Evolutionary conservation across 2,888 invertebrate genomes (phyloP).

Genomic region (Dynastes grantii): DNA sequence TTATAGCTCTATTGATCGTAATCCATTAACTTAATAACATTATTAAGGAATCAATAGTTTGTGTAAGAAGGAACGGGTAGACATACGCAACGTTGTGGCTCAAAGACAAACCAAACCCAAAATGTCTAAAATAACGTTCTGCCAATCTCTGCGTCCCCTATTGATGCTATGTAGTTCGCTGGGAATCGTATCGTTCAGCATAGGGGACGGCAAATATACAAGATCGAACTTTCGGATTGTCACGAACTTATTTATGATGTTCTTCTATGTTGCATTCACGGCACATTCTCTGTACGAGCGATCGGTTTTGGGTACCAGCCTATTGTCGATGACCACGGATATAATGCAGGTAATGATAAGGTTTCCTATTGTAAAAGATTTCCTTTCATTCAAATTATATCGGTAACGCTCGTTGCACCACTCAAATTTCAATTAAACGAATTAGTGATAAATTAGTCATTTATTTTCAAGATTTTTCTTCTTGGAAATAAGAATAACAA

Average conservation of each 20-base stretch:
- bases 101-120: background rate
- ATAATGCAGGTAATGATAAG: constrained; percentile 43
- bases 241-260: constrained; percentile 38
- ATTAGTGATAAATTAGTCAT: too few relatives aligned
- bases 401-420: too few relatives aligned
- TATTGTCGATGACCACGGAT: constrained; percentile 49
- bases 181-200: constrained; percentile 53
- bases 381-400: too few relatives aligned
- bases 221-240: constrained; percentile 49
- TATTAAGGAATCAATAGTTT: background rate
- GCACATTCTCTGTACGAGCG: constrained; percentile 42
- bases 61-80: too few relatives aligned
- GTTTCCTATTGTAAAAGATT: too few relatives aligned
- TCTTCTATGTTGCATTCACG: constrained; percentile 40
- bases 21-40: constrained; percentile 11
- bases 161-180: constrained; percentile 52
- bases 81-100: too few relatives aligned
- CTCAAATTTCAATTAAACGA: too few relatives aligned
- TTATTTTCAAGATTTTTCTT: too few relatives aligned
- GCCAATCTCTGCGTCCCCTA: constrained; percentile 54
- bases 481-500: too few relatives aligned
- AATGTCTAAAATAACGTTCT: constrained; percentile 49
- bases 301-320: constrained; percentile 19
- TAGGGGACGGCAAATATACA: constrained; percentile 52
- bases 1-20: background rate